These are phyloP conservation scores for Mantis religiosa DNA, from an alignment of 2,888 invertebrate genomes.

Conservation along the genomic window DNA sequence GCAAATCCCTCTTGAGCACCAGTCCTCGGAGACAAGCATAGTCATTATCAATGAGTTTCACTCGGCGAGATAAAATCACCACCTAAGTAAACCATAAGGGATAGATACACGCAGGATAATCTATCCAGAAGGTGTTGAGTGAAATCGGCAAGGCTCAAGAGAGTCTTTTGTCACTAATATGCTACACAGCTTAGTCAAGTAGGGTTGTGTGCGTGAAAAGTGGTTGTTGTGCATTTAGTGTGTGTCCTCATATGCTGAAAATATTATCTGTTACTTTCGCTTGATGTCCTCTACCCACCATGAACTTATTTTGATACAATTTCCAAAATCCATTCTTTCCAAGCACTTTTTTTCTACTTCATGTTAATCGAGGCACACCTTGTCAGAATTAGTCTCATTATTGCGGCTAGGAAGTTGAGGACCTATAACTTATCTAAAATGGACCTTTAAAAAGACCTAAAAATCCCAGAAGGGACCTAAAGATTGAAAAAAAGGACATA, in stretches of 20 bases:
- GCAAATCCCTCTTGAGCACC: neutral
- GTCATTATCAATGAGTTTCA: conserved; percentile 21
- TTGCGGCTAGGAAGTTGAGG: too few relatives aligned
- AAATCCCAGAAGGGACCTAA: too few relatives aligned
- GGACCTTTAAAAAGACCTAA: too few relatives aligned
- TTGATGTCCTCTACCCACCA: too few relatives aligned
- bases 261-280: too few relatives aligned
- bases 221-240: neutral
- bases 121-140: neutral
- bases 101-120: neutral
- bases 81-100: conserved; percentile 15
- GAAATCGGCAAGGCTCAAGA: neutral
- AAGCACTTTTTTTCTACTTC: too few relatives aligned
- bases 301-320: too few relatives aligned
- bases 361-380: too few relatives aligned
- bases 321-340: too few relatives aligned
- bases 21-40: neutral
- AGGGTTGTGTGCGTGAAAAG: neutral
- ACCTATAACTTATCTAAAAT: too few relatives aligned
- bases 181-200: neutral
- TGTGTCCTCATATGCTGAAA: neutral
- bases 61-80: conserved; percentile 18
- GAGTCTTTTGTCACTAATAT: neutral
- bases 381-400: too few relatives aligned
- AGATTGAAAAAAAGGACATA: too few relatives aligned